These are phyloP conservation scores for Calliopsis andreniformis DNA, from an alignment of 1,140 invertebrate species.

Conservation along the genomic window DNA sequence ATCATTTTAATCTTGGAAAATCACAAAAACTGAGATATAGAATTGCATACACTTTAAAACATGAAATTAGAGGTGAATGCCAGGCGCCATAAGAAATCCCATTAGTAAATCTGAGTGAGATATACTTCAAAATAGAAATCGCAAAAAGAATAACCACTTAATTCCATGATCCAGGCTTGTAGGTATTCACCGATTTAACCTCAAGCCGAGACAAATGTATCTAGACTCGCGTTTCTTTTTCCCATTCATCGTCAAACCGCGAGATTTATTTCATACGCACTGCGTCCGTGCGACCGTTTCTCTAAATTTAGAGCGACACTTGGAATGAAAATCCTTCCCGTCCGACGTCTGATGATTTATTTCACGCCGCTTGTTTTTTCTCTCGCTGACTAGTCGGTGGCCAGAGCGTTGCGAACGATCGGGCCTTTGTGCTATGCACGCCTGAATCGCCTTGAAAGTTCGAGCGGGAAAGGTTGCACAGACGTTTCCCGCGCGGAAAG, in stretches of 20 bases:
- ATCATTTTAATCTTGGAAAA: too few species aligned
- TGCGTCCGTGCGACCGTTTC: neutral
- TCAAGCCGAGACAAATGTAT: neutral
- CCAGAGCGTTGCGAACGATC: neutral
- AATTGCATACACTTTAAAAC: too few species aligned
- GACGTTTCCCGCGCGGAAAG: slow-evolving; percentile 20
- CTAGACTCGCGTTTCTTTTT: neutral
- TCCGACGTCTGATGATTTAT: neutral
- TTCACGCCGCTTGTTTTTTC: neutral
- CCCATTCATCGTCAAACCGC: too few species aligned
- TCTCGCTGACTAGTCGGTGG: neutral
- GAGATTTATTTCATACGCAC: too few species aligned
- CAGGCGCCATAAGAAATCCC: too few species aligned
- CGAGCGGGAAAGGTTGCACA: slow-evolving; percentile 37
- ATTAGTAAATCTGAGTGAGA: too few species aligned
- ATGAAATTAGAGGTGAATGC: too few species aligned
- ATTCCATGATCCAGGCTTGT: too few species aligned
- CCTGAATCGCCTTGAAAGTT: slow-evolving; percentile 45
- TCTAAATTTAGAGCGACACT: neutral
- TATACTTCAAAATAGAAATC: too few species aligned
- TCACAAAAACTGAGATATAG: too few species aligned
- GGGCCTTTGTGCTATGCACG: slow-evolving; percentile 22
- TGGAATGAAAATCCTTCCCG: neutral
- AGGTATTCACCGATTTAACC: neutral
- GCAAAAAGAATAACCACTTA: too few species aligned